A percentile compares a stretch with the other conserved stretches of the same genome.
Conservation (phyloP, 2,797 vertebrate species). For the Oreonectes daqikongensis region DNA sequence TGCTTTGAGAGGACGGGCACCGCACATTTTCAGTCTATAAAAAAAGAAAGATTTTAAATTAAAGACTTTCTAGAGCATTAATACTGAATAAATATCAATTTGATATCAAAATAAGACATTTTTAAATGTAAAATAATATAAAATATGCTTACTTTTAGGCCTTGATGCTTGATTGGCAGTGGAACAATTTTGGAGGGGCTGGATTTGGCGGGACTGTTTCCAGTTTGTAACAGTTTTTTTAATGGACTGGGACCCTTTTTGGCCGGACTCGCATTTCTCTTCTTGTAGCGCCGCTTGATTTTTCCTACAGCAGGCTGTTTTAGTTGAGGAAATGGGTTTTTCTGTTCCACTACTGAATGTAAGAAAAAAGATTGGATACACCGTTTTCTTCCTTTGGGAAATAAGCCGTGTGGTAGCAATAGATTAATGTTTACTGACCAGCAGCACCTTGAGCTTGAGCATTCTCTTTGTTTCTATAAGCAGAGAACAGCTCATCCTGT, state of each 20-base stretch:
- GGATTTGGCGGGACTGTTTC: slow-evolving; percentile 80
- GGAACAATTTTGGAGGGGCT: slow-evolving; percentile 80
- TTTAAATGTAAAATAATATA: neutral
- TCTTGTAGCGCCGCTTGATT: slow-evolving; percentile 85
- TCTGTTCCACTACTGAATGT: slow-evolving; percentile 75
- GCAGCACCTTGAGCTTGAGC: slow-evolving; percentile 66
- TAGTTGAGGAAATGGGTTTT: slow-evolving; percentile 83
- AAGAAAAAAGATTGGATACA: slow-evolving; percentile 22
- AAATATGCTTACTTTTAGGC: slow-evolving; percentile 75
- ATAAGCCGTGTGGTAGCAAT: neutral
- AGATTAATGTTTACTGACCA: slow-evolving; percentile 69
- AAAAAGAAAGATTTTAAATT: slow-evolving; percentile 2
- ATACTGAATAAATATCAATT: neutral
- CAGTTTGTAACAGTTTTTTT: slow-evolving; percentile 75
- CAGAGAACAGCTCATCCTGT: slow-evolving; percentile 91
- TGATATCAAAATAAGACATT: neutral
- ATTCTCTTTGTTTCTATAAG: slow-evolving; percentile 82
- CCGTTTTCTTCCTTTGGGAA: neutral
- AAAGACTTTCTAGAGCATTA: neutral
- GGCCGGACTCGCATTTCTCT: slow-evolving; percentile 80
- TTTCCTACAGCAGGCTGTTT: slow-evolving; percentile 77
- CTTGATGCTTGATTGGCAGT: slow-evolving; percentile 75
- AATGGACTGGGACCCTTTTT: slow-evolving; percentile 86
- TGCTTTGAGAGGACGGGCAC: slow-evolving; percentile 73
- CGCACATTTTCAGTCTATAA: slow-evolving; percentile 79